phyloP scores from a whole-genome alignment of 2,888 invertebrate genomes.

The Nomada ferruginata region DNA sequence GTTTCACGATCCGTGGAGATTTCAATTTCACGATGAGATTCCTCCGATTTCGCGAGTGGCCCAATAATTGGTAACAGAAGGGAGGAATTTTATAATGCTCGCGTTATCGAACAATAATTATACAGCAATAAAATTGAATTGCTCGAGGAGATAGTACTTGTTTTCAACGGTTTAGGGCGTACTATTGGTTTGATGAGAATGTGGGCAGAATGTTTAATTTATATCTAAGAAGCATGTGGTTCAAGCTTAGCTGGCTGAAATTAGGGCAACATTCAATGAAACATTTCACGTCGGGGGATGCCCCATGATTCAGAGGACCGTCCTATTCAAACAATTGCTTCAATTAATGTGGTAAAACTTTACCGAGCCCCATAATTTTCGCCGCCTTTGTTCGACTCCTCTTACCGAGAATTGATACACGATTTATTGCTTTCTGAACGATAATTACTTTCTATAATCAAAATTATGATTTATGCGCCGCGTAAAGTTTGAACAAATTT shows the following conservation, averaged over 20 bases:
- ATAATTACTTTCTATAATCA: not conserved
- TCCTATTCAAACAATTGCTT: conserved; percentile 43
- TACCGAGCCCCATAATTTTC: conserved; percentile 17
- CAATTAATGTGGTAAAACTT: conserved; percentile 41
- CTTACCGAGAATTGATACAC: not conserved
- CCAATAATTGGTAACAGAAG: not conserved
- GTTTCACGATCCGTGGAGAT: not conserved
- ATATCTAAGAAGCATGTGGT: not conserved
- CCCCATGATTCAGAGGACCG: conserved; percentile 59
- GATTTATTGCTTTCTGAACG: not conserved
- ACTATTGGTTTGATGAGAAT: not conserved
- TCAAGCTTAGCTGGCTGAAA: conserved; percentile 33
- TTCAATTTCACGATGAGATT: not conserved
- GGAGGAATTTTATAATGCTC: too few relatives aligned
- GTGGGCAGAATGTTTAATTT: conserved; percentile 1
- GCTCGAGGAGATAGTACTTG: not conserved
- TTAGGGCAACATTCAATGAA: conserved; percentile 45
- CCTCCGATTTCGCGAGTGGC: too few relatives aligned
- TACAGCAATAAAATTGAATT: not conserved
- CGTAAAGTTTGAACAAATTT: too few relatives aligned
- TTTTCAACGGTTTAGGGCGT: not conserved
- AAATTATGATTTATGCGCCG: too few relatives aligned
- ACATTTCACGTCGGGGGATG: conserved; percentile 45
- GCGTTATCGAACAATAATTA: not conserved
- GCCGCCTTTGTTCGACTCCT: not conserved